These are phyloP conservation scores for Apeira syringaria DNA, from an alignment of 2,888 invertebrate genomes.

Conservation along the genomic window DNA sequence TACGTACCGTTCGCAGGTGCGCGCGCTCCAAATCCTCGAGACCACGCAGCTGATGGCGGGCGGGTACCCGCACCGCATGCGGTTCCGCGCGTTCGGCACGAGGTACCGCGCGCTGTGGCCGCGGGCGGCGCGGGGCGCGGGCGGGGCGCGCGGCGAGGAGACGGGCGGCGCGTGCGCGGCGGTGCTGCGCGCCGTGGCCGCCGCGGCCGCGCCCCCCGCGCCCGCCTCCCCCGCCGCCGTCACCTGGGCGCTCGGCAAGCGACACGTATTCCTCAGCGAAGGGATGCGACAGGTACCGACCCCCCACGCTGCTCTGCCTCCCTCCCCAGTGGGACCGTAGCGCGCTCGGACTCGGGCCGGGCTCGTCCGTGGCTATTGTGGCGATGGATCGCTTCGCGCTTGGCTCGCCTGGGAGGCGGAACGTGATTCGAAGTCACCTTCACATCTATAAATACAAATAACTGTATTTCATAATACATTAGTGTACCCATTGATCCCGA, in stretches of 20 bases:
- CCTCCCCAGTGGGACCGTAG: too few relatives aligned
- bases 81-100: slow-evolving; percentile 95
- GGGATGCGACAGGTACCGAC: slow-evolving; percentile 95
- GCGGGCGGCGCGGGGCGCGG: slow-evolving; percentile 87
- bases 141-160: slow-evolving; percentile 79
- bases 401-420: too few relatives aligned
- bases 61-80: slow-evolving; percentile 97
- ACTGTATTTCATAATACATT: too few relatives aligned
- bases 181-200: slow-evolving; percentile 91
- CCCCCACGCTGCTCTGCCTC: too few relatives aligned
- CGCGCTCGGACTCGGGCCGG: too few relatives aligned
- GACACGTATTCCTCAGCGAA: slow-evolving; percentile 97
- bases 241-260: slow-evolving; percentile 95
- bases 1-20: slow-evolving; percentile 73
- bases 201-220: slow-evolving; percentile 91
- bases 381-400: too few relatives aligned
- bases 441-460: too few relatives aligned
- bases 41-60: slow-evolving; percentile 98
- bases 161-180: slow-evolving; percentile 84
- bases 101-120: slow-evolving; percentile 94
- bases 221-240: slow-evolving; percentile 85
- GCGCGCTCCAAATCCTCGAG: slow-evolving; percentile 95
- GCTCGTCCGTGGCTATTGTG: too few relatives aligned
- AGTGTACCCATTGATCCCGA: too few relatives aligned
- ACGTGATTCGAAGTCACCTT: too few relatives aligned